Conservation (phyloP, 2,797 vertebrate species). For the Hydrophis major region DNA sequence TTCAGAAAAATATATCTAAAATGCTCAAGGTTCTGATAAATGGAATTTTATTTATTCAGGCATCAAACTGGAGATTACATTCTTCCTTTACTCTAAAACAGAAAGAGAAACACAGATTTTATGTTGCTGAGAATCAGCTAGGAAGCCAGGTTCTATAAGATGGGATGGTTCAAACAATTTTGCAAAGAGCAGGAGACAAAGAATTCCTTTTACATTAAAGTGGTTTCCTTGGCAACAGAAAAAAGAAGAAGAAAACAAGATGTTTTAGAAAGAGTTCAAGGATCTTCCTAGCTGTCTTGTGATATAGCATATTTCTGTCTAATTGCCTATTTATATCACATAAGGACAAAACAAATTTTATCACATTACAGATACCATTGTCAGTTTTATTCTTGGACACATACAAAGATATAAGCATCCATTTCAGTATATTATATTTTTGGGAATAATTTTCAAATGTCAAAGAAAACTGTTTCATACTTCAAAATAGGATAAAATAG, state of each 20-base stretch:
- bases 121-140: slow-evolving; percentile 63
- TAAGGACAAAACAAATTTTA: slow-evolving; percentile 34
- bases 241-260: slow-evolving; percentile 63
- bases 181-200: slow-evolving; percentile 74
- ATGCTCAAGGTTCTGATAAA: slow-evolving; percentile 57
- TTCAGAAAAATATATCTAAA: slow-evolving; percentile 60
- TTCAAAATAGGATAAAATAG: not conserved
- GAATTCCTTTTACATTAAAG: slow-evolving; percentile 69
- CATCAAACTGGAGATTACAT: slow-evolving; percentile 69
- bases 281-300: slow-evolving; percentile 53
- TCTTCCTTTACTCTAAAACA: slow-evolving; percentile 28
- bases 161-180: slow-evolving; percentile 74
- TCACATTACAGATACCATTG: slow-evolving; percentile 9
- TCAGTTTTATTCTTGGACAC: slow-evolving; percentile 33
- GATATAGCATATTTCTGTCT: slow-evolving; percentile 23
- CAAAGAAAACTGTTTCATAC: not conserved
- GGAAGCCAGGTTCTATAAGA: slow-evolving; percentile 69
- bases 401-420: not conserved
- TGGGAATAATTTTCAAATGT: slow-evolving; percentile 15
- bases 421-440: slow-evolving; percentile 9
- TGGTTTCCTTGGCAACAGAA: slow-evolving; percentile 76
- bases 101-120: not conserved
- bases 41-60: slow-evolving; percentile 47
- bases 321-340: slow-evolving; percentile 45
- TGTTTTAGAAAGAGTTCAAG: slow-evolving; percentile 72